Conservation (phyloP, 1,140 invertebrate species). For the Anastrepha ludens region DNA sequence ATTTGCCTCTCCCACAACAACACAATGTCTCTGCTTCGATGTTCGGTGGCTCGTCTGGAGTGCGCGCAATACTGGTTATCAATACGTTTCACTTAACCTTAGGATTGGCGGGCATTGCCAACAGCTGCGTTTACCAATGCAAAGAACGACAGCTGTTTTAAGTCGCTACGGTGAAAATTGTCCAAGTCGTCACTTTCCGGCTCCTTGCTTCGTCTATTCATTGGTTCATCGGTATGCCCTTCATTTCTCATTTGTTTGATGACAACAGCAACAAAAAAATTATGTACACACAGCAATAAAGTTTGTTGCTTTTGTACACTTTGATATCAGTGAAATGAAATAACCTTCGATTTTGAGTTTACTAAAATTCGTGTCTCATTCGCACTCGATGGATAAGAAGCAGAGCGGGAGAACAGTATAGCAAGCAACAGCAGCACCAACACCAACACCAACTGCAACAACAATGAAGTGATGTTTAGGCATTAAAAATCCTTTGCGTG, state of each 20-base stretch:
- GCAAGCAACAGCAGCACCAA: not conserved
- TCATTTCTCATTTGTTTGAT: conserved; percentile 1
- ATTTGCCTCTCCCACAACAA: conserved; percentile 6
- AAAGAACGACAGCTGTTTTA: conserved; percentile 12
- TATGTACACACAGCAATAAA: not conserved
- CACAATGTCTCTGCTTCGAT: too few relatives aligned
- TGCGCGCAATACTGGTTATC: not conserved
- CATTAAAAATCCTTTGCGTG: conserved; percentile 68
- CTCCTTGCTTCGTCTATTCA: not conserved
- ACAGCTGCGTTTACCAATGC: not conserved
- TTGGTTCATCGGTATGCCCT: not conserved
- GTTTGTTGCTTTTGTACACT: not conserved
- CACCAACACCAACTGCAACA: not conserved
- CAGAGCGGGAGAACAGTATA: not conserved
- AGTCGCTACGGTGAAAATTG: not conserved
- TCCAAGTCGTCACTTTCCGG: not conserved
- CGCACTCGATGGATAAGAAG: not conserved
- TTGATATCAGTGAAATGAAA: not conserved
- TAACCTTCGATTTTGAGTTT: conserved; percentile 10
- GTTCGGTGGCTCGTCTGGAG: not conserved
- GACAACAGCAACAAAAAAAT: not conserved
- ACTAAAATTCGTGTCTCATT: not conserved
- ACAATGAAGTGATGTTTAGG: not conserved
- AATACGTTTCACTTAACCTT: conserved; percentile 39
- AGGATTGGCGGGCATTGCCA: not conserved